Base-by-base conservation (phyloP, 1,140 invertebrate genomes). In the Nomia melanderi region DNA sequence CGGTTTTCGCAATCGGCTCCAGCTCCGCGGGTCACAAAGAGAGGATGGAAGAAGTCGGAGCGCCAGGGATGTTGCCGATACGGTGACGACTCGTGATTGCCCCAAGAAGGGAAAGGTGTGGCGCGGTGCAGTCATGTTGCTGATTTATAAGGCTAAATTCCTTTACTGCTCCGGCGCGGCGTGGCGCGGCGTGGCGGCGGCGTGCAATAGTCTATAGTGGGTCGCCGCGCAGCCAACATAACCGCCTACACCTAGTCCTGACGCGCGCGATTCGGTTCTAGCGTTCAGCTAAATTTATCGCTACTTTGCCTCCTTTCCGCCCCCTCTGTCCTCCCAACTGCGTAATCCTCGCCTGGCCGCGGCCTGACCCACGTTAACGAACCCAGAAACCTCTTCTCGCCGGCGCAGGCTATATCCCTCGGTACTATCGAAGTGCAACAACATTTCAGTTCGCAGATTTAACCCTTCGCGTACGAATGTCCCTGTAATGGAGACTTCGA, bases 101-200 rank as follows among this genome's bases (percentile, higher is more conserved):
- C 78, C 82, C 82, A 91, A 92, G 92, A 92, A 92, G 91, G 91
- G 91, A 92, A 92, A 92, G 92, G 92, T 92, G 92, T 92, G 92
- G 91, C 90, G 81, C 79, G 77, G 86, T 79, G 78, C 86, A 91
- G 88, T 92, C 91, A 89, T 92, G 91, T 90, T 84, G 88, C 90
- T 92, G 91, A 92, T 92, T 92, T 92, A 92, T 92, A 92, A 92
- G 90, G 88, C 89, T 89, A 89, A 91, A 90, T 90, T 91, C 90
- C 88, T 89, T 87, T 53, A 74, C 73, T 50, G 82, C 82, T 72
- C 39, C 72, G 65, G 41, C 41, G 41, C 41, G 41, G 41, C 41
- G 41, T n/a, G n/a, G n/a, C n/a, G 41, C 41, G 41, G 41, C 41
- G 41, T 17, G 14, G 41, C 14, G 65, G 66, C 79, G 69, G 75